A percentile compares a stretch with the other conserved stretches of the same genome.
These are phyloP conservation scores for Octodonta nipae DNA, from an alignment of 2,888 invertebrate species.

Conservation along the genomic window DNA sequence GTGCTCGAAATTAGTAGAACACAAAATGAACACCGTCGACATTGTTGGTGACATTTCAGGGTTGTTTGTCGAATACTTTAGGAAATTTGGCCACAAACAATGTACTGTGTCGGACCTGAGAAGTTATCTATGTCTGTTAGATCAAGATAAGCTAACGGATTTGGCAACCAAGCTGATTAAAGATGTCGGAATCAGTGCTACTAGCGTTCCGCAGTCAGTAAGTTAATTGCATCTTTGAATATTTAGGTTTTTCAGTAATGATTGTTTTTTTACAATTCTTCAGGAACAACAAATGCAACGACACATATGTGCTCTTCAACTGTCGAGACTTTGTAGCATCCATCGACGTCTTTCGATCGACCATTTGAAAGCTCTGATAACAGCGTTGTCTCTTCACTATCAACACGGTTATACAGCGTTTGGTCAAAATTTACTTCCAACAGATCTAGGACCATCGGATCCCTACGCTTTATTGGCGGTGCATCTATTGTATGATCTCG, in stretches of 20 bases:
- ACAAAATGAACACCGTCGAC: constrained; percentile 39
- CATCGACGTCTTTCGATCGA: constrained; percentile 44
- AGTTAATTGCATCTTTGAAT: constrained; percentile 24
- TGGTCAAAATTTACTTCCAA: constrained; percentile 45
- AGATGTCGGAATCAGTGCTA: constrained; percentile 51
- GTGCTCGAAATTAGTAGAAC: constrained; percentile 45
- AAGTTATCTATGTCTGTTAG: constrained; percentile 57
- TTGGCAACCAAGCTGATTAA: constrained; percentile 46
- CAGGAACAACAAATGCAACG: constrained; percentile 66
- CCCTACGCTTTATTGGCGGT: constrained; percentile 68
- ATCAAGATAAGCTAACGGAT: constrained; percentile 46
- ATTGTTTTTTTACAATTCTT: too few species aligned
- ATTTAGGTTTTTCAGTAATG: constrained; percentile 6
- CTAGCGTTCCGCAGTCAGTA: constrained; percentile 50
- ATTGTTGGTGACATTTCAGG: constrained; percentile 52
- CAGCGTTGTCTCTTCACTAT: constrained; percentile 51
- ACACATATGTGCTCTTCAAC: constrained; percentile 65
- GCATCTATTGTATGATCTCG: constrained; percentile 50
- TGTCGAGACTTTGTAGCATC: constrained; percentile 58
- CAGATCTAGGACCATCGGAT: constrained; percentile 65
- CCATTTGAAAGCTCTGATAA: constrained; percentile 45
- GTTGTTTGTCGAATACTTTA: constrained; percentile 64
- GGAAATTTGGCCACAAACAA: constrained; percentile 71
- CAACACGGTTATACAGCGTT: constrained; percentile 45
- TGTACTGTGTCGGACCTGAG: constrained; percentile 76